A percentile compares a stretch with the other conserved stretches of the same genome.
Evolutionary conservation across 2,797 vertebrate genomes (phyloP).

Genomic region (Paguma larvata): DNA sequence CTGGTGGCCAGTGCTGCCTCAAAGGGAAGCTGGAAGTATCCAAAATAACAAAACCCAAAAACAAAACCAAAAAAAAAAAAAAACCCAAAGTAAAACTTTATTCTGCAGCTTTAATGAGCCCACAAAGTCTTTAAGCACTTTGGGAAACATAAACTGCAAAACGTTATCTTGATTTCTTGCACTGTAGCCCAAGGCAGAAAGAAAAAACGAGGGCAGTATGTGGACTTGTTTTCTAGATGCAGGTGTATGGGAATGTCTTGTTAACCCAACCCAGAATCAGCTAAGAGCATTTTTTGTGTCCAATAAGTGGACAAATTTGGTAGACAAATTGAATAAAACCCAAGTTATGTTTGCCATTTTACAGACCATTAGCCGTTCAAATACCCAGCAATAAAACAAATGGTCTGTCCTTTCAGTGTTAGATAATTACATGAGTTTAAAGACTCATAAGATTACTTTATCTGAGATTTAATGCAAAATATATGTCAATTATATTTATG

Average conservation of each 20-base stretch:
- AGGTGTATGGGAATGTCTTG: not conserved
- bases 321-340: not conserved
- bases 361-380: not conserved
- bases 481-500: not conserved
- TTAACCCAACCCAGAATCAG: not conserved
- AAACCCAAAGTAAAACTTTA: not conserved
- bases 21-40: not conserved
- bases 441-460: not conserved
- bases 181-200: not conserved
- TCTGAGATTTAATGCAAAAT: conserved; percentile 25
- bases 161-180: not conserved
- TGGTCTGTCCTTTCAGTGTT: not conserved
- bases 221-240: not conserved
- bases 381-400: not conserved
- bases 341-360: not conserved
- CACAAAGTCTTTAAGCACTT: not conserved
- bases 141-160: not conserved
- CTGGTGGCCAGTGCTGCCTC: not conserved
- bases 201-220: not conserved
- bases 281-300: not conserved
- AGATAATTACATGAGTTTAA: not conserved
- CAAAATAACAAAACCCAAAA: not conserved
- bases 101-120: not conserved
- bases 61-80: not conserved
- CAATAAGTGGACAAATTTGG: not conserved